Conservation (phyloP, 2,113 vertebrate species). For the Tetrao urogallus region DNA sequence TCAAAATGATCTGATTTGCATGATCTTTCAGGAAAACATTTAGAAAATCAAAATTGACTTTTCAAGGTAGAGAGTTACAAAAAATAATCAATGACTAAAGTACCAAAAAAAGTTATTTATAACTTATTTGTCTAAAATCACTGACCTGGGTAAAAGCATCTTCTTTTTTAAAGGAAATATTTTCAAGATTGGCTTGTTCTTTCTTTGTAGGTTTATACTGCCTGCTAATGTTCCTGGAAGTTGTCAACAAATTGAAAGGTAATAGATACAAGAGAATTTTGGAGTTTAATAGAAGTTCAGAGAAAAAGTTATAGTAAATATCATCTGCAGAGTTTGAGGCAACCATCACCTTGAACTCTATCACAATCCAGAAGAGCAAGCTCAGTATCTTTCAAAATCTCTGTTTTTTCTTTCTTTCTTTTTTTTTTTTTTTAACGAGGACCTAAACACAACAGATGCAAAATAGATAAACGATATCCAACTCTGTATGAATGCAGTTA, state of each 20-base stretch:
- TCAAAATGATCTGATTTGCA: not conserved
- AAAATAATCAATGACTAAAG: not conserved
- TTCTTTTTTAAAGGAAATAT: not conserved
- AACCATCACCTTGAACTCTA: not conserved
- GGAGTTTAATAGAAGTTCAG: not conserved
- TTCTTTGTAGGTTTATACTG: not conserved
- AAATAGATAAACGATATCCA: constrained; percentile 49
- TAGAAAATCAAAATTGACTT: not conserved
- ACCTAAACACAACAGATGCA: constrained; percentile 50
- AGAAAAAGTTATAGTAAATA: constrained; percentile 31
- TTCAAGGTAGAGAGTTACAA: not conserved
- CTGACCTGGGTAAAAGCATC: not conserved
- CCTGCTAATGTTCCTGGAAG: not conserved
- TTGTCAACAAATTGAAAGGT: not conserved
- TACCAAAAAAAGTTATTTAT: not conserved
- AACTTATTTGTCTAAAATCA: not conserved
- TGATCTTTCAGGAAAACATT: not conserved
- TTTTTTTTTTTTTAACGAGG: not conserved
- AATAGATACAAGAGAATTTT: not conserved
- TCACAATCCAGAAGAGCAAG: not conserved
- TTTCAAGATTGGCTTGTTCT: not conserved
- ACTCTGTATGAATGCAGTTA: constrained; percentile 46
- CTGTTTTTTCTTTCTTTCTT: not conserved
- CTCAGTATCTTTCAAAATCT: not conserved
- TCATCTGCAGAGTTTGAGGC: not conserved